Evolutionary conservation across 1,140 invertebrate species (phyloP).

Genomic region (Amphibalanus amphitrite): DNA sequence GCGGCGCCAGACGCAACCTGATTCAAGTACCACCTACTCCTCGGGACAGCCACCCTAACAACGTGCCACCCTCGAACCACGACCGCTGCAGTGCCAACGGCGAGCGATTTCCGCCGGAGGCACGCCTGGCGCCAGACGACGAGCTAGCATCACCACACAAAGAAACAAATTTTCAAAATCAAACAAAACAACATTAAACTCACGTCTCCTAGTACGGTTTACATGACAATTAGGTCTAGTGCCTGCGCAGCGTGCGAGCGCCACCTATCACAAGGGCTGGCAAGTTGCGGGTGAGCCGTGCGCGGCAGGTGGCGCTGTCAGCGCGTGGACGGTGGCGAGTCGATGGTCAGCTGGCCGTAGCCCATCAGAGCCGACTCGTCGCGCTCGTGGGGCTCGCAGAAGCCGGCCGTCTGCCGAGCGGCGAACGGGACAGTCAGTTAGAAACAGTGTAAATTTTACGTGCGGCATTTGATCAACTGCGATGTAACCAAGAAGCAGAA

Average conservation of each 20-base stretch:
- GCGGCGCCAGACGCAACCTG: too few species aligned
- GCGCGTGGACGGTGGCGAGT: neutral
- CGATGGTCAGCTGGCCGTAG: constrained; percentile 5
- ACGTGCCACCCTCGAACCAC: too few species aligned
- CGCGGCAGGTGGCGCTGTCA: neutral
- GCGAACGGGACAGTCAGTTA: too few species aligned
- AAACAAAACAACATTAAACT: neutral
- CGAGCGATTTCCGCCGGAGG: too few species aligned
- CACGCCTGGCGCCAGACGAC: neutral
- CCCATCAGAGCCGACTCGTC: constrained; percentile 12
- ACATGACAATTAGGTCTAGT: neutral
- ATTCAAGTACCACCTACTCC: too few species aligned
- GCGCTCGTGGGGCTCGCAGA: constrained; percentile 8
- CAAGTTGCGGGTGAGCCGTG: neutral
- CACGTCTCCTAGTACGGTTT: neutral
- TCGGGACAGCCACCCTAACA: too few species aligned
- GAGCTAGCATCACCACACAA: neutral
- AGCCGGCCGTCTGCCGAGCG: constrained; percentile 1
- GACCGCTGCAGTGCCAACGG: too few species aligned
- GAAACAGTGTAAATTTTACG: too few species aligned
- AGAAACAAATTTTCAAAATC: neutral
- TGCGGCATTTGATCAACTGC: too few species aligned
- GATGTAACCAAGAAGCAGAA: too few species aligned
- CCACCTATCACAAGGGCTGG: neutral
- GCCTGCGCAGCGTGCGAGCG: too few species aligned